Evolutionary conservation across 2,888 invertebrate genomes (phyloP), one percentile per base, ranked within the genome.

Genomic region (Zelleria hepariella): DNA sequence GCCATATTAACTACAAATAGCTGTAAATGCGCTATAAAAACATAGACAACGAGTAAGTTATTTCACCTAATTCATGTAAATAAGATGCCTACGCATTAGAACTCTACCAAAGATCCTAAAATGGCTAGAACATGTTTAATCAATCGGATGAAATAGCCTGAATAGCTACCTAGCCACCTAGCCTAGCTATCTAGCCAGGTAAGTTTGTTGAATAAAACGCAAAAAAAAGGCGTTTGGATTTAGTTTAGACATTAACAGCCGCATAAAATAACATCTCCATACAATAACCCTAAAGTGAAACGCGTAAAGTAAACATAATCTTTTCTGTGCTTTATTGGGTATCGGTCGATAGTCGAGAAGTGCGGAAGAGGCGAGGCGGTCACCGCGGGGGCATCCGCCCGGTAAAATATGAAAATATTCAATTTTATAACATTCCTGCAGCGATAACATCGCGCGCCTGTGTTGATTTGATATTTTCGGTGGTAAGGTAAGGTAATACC

Each of bases 401-500:
- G 65, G 73, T 75, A 77, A 82, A 75, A 78, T 80, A 82, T 80
- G 80, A 79, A 85, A 86, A 86, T 87, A 87, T 87, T 87, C 83
- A 87, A 86, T 86, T 87, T 86, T 85, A 85, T 82, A 84, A 84
- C 81, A 82, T 86, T 86, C 78, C 80, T 42, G 69, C 69, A 71
- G 73, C 80, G 87, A 88, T 87, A 88, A 80, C 82, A 86, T 87
- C 86, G 80, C 74, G 72, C 10, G 32, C 68, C 26, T 32, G 60
- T 86, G 87, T 84, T 86, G 86, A 86, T 83, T 86, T 86, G 85
- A 86, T 86, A 83, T 85, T 87, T 86, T 86, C 83, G 86, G 86
- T 84, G 83, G 81, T 83, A 80, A 82, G 77, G 86, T 86, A 86
- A 87, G 82, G 74, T 82, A 42, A 42, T 82, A 85, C 82, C 79